These are phyloP conservation scores for Lepidocyrtoides sp. DNA, from an alignment of 2,888 invertebrate genomes.

Conservation along the genomic window DNA sequence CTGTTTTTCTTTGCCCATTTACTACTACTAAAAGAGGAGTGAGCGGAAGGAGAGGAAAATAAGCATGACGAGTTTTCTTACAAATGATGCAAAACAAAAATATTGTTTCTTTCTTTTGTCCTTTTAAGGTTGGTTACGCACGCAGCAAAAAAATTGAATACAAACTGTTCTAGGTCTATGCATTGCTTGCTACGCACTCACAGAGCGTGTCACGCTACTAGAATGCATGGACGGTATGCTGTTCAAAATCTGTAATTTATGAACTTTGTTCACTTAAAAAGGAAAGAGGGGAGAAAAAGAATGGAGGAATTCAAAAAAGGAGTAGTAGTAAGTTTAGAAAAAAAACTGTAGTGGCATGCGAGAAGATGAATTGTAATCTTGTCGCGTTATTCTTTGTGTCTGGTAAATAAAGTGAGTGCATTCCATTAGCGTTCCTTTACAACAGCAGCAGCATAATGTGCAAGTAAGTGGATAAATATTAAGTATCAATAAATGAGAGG, in stretches of 20 bases:
- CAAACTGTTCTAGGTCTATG: conserved; percentile 19
- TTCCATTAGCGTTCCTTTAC: neutral
- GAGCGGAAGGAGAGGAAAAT: neutral
- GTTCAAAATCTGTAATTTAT: conserved; percentile 68
- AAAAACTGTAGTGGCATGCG: conserved; percentile 25
- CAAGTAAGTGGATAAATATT: neutral
- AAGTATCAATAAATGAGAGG: neutral
- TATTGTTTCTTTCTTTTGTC: conserved; percentile 49
- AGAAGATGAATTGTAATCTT: conserved; percentile 68
- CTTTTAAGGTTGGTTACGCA: conserved; percentile 29
- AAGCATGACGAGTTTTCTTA: conserved; percentile 29
- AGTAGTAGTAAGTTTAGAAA: no score
- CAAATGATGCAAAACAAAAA: conserved; percentile 57
- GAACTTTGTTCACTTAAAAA: conserved; percentile 49
- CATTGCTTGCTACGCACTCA: conserved; percentile 19
- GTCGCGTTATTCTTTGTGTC: conserved; percentile 7
- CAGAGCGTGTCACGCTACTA: neutral
- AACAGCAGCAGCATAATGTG: neutral
- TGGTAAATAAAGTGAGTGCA: neutral
- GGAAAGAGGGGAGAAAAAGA: conserved; percentile 36
- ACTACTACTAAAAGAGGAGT: neutral
- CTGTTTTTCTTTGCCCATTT: neutral
- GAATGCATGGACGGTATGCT: neutral
- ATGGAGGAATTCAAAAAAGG: conserved; percentile 10
- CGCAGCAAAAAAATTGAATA: neutral